Conservation (phyloP, 2,113 vertebrate species). For the Artemisiospiza belli region DNA sequence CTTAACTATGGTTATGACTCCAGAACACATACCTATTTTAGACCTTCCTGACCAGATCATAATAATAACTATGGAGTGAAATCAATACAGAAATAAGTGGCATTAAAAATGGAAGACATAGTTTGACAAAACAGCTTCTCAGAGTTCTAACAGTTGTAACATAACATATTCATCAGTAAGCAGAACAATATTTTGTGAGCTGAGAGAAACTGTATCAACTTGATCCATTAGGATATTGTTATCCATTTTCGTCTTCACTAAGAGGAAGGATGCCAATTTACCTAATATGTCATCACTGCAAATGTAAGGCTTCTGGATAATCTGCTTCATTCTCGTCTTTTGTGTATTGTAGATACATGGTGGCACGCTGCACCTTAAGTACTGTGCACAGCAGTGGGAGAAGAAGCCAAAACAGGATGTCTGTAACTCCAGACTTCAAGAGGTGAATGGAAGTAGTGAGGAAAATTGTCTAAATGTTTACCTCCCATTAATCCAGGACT, state of each 20-base stretch:
- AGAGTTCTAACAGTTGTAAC: neutral
- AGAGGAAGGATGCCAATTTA: neutral
- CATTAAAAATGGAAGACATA: neutral
- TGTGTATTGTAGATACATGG: neutral
- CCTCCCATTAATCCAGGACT: neutral
- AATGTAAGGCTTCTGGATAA: neutral
- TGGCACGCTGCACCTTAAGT: neutral
- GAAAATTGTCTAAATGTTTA: neutral
- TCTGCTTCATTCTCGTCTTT: neutral
- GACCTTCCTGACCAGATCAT: neutral
- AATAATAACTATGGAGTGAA: neutral
- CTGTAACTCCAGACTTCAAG: neutral
- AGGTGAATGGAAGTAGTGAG: neutral
- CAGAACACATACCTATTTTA: neutral
- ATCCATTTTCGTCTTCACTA: constrained; percentile 69
- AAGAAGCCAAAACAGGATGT: neutral
- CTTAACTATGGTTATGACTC: neutral
- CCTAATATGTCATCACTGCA: neutral
- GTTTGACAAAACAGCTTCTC: neutral
- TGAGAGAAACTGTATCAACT: neutral
- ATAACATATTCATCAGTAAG: neutral
- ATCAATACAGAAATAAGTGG: neutral
- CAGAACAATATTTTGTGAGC: neutral
- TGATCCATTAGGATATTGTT: neutral
- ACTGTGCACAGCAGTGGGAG: neutral